Conservation (phyloP, 2,888 invertebrate genomes). For the Drosophila phalerata region DNA sequence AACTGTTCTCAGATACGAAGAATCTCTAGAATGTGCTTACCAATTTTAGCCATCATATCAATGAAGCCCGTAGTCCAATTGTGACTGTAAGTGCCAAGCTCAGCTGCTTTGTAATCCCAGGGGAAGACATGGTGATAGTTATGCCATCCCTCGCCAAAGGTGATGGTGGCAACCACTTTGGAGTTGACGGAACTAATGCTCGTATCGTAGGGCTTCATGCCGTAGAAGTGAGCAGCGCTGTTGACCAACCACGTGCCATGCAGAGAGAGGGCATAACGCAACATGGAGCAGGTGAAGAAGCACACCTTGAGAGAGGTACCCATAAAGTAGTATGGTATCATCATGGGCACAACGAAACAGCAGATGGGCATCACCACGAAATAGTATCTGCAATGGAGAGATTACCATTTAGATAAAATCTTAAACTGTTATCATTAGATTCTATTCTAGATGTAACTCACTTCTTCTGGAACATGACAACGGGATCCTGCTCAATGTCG, state of each 20-base stretch:
- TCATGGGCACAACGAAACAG: slow-evolving; percentile 93
- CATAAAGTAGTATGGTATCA: slow-evolving; percentile 92
- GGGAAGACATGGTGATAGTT: slow-evolving; percentile 96
- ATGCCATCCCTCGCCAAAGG: slow-evolving; percentile 94
- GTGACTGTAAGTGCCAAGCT: slow-evolving; percentile 89
- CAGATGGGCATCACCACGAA: slow-evolving; percentile 90
- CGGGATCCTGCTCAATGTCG: slow-evolving; percentile 93
- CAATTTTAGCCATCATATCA: slow-evolving; percentile 90
- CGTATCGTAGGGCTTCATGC: slow-evolving; percentile 94
- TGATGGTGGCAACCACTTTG: slow-evolving; percentile 88
- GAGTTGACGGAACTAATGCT: slow-evolving; percentile 91
- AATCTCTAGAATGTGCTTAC: slow-evolving; percentile 83
- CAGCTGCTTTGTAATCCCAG: slow-evolving; percentile 92
- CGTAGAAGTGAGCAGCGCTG: slow-evolving; percentile 97
- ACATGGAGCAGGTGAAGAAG: slow-evolving; percentile 91
- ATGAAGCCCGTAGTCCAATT: slow-evolving; percentile 89
- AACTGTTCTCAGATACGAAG: background rate
- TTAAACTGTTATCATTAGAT: background rate
- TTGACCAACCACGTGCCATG: slow-evolving; percentile 97
- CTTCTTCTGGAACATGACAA: slow-evolving; percentile 95
- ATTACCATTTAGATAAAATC: background rate
- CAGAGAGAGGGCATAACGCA: slow-evolving; percentile 91
- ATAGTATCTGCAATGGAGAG: slow-evolving; percentile 86
- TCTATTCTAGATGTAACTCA: slow-evolving; percentile 84
- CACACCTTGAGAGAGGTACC: slow-evolving; percentile 90